A percentile compares a stretch with the other conserved stretches of the same genome.
These are phyloP conservation scores for Desmodus rotundus DNA, from an alignment of 2,113 vertebrate genomes.

Conservation along the genomic window DNA sequence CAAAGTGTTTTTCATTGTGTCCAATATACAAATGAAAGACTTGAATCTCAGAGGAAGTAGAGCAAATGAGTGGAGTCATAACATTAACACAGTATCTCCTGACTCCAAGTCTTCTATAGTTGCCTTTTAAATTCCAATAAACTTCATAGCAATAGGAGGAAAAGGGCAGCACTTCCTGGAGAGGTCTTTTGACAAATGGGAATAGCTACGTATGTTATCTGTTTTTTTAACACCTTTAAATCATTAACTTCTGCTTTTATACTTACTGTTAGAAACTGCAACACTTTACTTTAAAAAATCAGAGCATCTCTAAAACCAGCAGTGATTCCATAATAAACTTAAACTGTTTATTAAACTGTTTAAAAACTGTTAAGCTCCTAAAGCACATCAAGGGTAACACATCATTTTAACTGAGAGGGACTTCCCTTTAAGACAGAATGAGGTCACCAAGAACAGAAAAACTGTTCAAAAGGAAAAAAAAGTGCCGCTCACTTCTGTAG, in stretches of 20 bases:
- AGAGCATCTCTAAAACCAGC: slow-evolving; percentile 38
- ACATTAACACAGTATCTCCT: neutral
- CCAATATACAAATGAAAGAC: neutral
- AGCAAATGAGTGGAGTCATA: neutral
- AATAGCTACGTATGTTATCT: neutral
- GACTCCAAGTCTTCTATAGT: neutral
- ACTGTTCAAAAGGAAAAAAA: neutral
- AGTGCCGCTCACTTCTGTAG: neutral
- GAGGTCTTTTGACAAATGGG: slow-evolving; percentile 17
- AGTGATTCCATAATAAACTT: slow-evolving; percentile 17
- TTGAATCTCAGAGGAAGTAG: neutral
- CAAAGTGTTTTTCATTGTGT: neutral
- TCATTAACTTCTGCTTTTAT: slow-evolving; percentile 38
- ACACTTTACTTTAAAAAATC: neutral
- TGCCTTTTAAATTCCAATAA: slow-evolving; percentile 39
- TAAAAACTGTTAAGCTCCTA: slow-evolving; percentile 25
- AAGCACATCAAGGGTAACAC: slow-evolving; percentile 13
- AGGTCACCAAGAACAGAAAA: slow-evolving; percentile 44
- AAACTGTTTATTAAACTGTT: too few species aligned
- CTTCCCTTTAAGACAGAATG: slow-evolving; percentile 58
- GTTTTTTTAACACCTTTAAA: slow-evolving; percentile 7
- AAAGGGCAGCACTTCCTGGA: neutral
- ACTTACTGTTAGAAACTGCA: slow-evolving; percentile 31
- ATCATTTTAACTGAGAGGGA: slow-evolving; percentile 40
- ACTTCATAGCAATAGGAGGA: neutral